Percentiles rank a stretch among this genome's conserved stretches.
phyloP scores from a whole-genome alignment of 2,888 invertebrate species.

The Thera britannica region DNA sequence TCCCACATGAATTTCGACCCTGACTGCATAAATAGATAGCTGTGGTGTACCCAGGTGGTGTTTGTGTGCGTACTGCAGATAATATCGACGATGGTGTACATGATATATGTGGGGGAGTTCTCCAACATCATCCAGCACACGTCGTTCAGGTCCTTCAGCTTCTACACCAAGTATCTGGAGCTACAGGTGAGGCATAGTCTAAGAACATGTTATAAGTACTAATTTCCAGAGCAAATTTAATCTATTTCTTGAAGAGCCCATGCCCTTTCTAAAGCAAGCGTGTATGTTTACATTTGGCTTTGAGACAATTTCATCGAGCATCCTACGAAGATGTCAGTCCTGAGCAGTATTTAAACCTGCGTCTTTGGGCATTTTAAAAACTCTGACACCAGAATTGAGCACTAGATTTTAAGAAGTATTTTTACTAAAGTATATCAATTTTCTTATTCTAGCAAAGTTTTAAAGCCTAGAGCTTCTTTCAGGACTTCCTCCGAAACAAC shows the following conservation, averaged over 20 bases:
- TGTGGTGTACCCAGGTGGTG: constrained; percentile 54
- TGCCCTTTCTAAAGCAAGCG: too few relatives aligned
- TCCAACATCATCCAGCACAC: constrained; percentile 73
- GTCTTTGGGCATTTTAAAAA: too few relatives aligned
- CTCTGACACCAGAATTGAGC: too few relatives aligned
- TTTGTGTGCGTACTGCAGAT: constrained; percentile 65
- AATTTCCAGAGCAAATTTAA: background rate
- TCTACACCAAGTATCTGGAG: constrained; percentile 67
- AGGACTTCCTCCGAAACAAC: constrained; percentile 71
- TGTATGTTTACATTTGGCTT: too few relatives aligned
- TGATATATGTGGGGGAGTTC: constrained; percentile 75
- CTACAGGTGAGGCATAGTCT: constrained; percentile 56
- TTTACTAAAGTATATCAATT: too few relatives aligned
- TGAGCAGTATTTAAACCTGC: too few relatives aligned
- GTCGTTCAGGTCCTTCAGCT: constrained; percentile 67
- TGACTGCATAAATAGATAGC: background rate
- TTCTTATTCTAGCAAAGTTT: background rate
- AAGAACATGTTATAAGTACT: background rate
- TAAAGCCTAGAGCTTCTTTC: constrained; percentile 8
- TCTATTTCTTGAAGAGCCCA: background rate
- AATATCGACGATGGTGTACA: constrained; percentile 66
- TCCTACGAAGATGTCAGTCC: too few relatives aligned
- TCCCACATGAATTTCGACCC: too few relatives aligned
- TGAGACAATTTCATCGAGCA: too few relatives aligned
- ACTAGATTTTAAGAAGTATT: too few relatives aligned